A percentile compares a stretch with the other conserved stretches of the same genome.
phyloP scores from a whole-genome alignment of 2,888 invertebrate genomes.

The Silvanus unidentatus region DNA sequence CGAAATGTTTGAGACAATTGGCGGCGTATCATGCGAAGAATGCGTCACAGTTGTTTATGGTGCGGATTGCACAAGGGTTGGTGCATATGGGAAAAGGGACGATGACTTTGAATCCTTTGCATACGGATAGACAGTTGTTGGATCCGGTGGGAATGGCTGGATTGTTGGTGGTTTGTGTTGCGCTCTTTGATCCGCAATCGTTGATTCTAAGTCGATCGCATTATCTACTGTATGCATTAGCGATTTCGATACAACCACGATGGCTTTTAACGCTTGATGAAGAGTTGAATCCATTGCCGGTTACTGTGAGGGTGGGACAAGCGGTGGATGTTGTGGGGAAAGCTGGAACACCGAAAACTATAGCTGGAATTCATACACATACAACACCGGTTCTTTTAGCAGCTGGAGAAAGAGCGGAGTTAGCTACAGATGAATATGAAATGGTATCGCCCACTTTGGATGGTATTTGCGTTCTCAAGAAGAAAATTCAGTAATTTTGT shows the following conservation, averaged over 20 bases:
- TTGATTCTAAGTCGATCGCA: constrained; percentile 83
- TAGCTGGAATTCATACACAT: constrained; percentile 98
- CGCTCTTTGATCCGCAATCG: constrained; percentile 37
- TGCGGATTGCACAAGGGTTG: constrained; percentile 91
- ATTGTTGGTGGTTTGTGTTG: constrained; percentile 35
- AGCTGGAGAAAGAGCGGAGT: constrained; percentile 93
- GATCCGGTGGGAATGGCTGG: constrained; percentile 87
- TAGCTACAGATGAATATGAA: constrained; percentile 94
- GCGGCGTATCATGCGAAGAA: constrained; percentile 97
- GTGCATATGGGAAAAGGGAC: constrained; percentile 98
- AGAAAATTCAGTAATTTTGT: too few relatives aligned
- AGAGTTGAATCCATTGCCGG: constrained; percentile 72
- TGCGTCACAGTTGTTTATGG: constrained; percentile 94
- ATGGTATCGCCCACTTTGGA: constrained; percentile 92
- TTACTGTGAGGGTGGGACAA: constrained; percentile 85
- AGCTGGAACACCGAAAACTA: constrained; percentile 98
- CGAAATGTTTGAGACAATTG: constrained; percentile 93
- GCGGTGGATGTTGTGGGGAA: constrained; percentile 99
- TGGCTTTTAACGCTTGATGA: constrained; percentile 97
- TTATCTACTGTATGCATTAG: constrained; percentile 87
- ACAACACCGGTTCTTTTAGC: constrained; percentile 95
- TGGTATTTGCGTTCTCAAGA: constrained; percentile 98
- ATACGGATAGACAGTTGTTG: constrained; percentile 89
- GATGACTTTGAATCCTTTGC: constrained; percentile 89
- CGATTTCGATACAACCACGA: constrained; percentile 95